Base-by-base conservation (phyloP, 2,797 vertebrate species). In the Gymnopithys bicolor region DNA sequence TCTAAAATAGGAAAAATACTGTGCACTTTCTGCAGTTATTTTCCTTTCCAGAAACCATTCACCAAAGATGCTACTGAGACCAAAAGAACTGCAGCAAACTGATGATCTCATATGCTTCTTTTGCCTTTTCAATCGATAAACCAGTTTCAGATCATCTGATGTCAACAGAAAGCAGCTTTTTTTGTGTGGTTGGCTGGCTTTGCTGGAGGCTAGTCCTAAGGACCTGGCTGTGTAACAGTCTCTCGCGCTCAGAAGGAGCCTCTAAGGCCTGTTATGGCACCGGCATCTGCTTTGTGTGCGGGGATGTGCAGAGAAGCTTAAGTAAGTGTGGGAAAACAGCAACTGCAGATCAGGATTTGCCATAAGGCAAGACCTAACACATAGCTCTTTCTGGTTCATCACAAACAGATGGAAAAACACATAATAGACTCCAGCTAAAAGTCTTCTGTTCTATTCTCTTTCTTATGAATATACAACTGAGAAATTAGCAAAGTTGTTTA, bases 251-350 rank as follows among this genome's bases (percentile, higher is more conserved):
- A 84, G 91, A 53, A 97, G 91, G 97, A 97, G 90, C 66, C 93
- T 97, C 96, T 94, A 70, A 19, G 85, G 95, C 96, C 95, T 95
- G 93, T 83, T 64, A 95, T 60, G 97, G 96, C 96, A 97, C 96
- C 89, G 95, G 97, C 97, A 97, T 97, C 96, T 97, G 97, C 95
- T 97, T 97, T 97, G 96, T 98, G 96, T 80, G 89, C 45, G 30
- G 81, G 96, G 96, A 95, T 97, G 97, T 97, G 97, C 97, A 97
- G 95, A 93, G 96, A 97, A 96, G 97, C 97, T 97, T 97, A 97
- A 98, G 93, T 97, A 97, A 97, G 95, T 97, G 98, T 98, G 98
- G 98, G 98, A 98, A 98, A 98, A 95, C 77, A 98, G 97, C 98
- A 98, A 98, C 97, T 98, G 98, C 94, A 82, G 93, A 96, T 94